Conservation (phyloP, 2,797 vertebrate species). For the Rhabdomys pumilio region DNA sequence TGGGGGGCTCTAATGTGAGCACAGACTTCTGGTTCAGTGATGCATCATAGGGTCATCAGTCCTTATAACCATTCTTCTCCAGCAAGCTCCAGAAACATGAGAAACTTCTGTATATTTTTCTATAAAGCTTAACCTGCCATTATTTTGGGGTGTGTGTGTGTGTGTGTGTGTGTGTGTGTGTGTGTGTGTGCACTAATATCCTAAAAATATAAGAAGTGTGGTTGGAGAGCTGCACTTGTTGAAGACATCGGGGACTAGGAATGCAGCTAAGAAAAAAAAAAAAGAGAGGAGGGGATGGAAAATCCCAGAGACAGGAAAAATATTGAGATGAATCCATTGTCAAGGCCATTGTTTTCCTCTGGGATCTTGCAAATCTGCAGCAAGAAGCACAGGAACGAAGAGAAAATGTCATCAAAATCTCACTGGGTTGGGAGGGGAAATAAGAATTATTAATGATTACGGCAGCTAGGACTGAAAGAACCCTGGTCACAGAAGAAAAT, state of each 20-base stretch:
- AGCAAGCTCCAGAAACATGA: neutral
- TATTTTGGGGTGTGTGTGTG: neutral
- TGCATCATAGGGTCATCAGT: neutral
- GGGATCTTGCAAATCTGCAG: neutral
- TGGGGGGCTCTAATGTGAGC: neutral
- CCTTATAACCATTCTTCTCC: neutral
- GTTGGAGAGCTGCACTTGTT: neutral
- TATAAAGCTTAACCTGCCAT: neutral
- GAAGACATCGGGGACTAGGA: neutral
- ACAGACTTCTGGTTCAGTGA: fast-evolving
- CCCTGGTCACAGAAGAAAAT: neutral
- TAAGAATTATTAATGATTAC: neutral
- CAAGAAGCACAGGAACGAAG: neutral
- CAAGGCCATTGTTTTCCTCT: neutral
- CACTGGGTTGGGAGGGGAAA: neutral
- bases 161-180: neutral
- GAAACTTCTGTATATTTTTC: neutral
- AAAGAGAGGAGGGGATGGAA: neutral
- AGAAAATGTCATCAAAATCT: neutral
- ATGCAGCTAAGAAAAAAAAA: neutral
- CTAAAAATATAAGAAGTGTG: neutral
- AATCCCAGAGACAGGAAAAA: neutral
- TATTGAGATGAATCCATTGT: neutral
- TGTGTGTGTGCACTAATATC: neutral
- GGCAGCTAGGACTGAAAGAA: neutral